phyloP scores from a whole-genome alignment of 2,797 vertebrate genomes.

The Schizopygopsis pylzovi region DNA sequence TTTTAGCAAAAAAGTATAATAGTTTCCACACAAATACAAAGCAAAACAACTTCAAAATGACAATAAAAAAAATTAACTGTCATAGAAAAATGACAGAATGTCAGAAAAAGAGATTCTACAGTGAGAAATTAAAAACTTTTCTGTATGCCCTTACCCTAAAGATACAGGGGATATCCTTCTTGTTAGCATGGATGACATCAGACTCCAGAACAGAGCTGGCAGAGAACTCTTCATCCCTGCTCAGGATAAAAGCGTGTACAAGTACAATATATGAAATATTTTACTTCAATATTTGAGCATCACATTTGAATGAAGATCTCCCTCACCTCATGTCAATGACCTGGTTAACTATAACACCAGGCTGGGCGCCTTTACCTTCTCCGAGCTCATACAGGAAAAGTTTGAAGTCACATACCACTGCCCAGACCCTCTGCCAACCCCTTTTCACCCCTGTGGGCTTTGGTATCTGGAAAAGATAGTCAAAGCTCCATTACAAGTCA shows the following conservation, averaged over 20 bases:
- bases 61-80: background rate
- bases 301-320: background rate
- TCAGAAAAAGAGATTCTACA: background rate
- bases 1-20: no score
- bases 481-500: conserved; percentile 11
- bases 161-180: conserved; percentile 98
- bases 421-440: conserved; percentile 95
- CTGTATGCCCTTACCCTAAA: conserved; percentile 87
- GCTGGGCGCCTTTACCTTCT: conserved; percentile 92
- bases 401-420: conserved; percentile 97
- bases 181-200: conserved; percentile 96
- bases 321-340: conserved; percentile 98
- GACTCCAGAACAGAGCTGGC: conserved; percentile 97
- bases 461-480: conserved; percentile 81
- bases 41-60: background rate
- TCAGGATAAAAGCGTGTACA: background rate
- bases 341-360: conserved; percentile 91
- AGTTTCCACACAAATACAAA: background rate
- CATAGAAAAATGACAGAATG: background rate
- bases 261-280: background rate
- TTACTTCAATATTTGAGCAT: background rate
- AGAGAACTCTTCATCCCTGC: conserved; percentile 97
- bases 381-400: conserved; percentile 95
- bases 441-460: conserved; percentile 98
- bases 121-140: background rate